Conservation (phyloP, 2,113 vertebrate species). For the Jacana jacana region DNA sequence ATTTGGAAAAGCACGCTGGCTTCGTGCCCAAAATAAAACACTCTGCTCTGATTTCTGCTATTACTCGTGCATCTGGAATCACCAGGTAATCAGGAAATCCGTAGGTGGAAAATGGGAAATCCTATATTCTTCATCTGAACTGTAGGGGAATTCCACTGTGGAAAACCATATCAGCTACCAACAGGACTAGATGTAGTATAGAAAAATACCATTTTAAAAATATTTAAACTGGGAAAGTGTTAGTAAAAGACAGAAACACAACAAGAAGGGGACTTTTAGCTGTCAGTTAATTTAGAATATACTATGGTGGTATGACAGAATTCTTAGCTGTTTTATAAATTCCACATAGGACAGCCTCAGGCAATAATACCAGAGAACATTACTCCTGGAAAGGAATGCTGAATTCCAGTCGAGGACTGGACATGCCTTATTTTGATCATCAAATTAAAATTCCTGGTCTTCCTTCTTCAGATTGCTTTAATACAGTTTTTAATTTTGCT, state of each 20-base stretch:
- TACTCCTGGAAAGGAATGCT: background rate
- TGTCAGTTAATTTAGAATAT: background rate
- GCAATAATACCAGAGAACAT: background rate
- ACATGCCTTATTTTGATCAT: background rate
- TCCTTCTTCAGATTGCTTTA: background rate
- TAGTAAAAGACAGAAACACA: background rate
- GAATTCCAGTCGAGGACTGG: background rate
- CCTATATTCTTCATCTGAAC: background rate
- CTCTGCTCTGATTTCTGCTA: background rate
- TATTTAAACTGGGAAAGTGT: background rate
- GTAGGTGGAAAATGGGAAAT: constrained; percentile 18
- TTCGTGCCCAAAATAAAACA: background rate
- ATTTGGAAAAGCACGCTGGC: background rate
- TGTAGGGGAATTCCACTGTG: background rate
- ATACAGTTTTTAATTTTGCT: background rate
- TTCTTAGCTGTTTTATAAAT: background rate
- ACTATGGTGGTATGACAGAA: background rate
- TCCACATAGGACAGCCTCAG: background rate
- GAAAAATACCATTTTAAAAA: background rate
- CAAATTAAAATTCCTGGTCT: background rate
- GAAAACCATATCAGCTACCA: background rate
- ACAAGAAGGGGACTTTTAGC: background rate
- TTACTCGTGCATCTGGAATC: background rate
- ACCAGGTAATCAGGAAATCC: constrained; percentile 20
- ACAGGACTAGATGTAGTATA: background rate